Evolutionary conservation across 2,797 vertebrate genomes (phyloP).

Genomic region (Aplochiton taeniatus): DNA sequence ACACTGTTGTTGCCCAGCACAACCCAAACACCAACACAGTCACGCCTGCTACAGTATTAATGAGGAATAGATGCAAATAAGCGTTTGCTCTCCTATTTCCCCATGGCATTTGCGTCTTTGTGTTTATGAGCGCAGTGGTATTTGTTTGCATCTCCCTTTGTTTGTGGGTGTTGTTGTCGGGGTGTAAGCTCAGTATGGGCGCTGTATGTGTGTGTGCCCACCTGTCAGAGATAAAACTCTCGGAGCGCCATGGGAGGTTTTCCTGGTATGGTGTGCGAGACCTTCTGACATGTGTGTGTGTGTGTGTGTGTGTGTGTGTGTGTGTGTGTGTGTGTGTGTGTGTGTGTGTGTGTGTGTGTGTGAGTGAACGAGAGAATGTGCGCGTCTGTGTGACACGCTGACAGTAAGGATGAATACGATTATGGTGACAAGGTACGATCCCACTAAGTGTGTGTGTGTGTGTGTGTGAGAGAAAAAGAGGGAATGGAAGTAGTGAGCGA

Average conservation of each 20-base stretch:
- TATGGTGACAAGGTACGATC: no score
- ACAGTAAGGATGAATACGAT: background rate
- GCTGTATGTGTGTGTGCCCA: slow-evolving; percentile 3
- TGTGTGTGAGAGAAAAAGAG: background rate
- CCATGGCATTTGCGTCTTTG: background rate
- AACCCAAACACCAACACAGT: slow-evolving; percentile 3
- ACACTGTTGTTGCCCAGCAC: background rate
- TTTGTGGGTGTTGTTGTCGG: background rate
- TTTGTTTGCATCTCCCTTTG: background rate
- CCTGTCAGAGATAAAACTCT: slow-evolving; percentile 2
- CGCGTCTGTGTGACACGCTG: background rate
- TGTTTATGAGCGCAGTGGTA: background rate
- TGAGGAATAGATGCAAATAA: slow-evolving; percentile 10
- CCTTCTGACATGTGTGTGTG: background rate
- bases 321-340: background rate
- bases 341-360: background rate
- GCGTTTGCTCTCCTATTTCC: background rate
- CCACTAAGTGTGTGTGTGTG: background rate
- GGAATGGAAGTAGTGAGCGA: background rate
- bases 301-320: background rate
- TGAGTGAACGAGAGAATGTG: background rate
- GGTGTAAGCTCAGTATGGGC: no score
- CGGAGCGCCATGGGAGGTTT: background rate
- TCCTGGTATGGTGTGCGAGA: background rate
- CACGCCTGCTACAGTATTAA: background rate